Conservation (phyloP, 2,888 invertebrate genomes). For the Macrosiphum euphorbiae region DNA sequence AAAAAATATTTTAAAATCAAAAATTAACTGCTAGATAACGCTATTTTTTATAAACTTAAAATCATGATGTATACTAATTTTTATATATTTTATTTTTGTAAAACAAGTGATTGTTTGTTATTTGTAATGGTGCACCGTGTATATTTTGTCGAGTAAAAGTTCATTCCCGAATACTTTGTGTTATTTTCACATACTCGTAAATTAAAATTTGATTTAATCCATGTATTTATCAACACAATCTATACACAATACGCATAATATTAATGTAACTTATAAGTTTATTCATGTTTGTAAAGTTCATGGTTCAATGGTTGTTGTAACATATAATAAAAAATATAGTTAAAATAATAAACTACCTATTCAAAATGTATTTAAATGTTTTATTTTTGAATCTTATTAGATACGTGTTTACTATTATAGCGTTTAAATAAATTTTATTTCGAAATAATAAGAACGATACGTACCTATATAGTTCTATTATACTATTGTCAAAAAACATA, state of each 20-base stretch:
- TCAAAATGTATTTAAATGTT: neutral
- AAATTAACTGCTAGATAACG: neutral
- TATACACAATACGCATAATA: neutral
- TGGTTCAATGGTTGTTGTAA: neutral
- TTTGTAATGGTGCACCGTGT: neutral
- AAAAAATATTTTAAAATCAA: neutral
- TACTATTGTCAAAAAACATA: neutral
- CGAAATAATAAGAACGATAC: neutral
- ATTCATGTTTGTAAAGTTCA: neutral
- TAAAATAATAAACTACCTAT: neutral
- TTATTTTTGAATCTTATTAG: neutral
- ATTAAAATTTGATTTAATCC: neutral
- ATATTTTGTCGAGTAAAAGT: constrained; percentile 4
- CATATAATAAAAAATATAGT: neutral
- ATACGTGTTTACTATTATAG: neutral
- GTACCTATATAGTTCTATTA: neutral
- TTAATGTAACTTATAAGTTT: neutral
- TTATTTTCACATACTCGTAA: neutral
- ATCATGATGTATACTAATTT: neutral
- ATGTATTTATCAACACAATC: neutral
- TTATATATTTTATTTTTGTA: constrained; percentile 42
- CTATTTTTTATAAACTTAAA: neutral
- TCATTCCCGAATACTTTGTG: neutral
- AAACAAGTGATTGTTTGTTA: neutral
- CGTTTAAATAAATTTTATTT: neutral